Conservation (phyloP, 2,888 invertebrate species). For the Portevinia maculata region DNA sequence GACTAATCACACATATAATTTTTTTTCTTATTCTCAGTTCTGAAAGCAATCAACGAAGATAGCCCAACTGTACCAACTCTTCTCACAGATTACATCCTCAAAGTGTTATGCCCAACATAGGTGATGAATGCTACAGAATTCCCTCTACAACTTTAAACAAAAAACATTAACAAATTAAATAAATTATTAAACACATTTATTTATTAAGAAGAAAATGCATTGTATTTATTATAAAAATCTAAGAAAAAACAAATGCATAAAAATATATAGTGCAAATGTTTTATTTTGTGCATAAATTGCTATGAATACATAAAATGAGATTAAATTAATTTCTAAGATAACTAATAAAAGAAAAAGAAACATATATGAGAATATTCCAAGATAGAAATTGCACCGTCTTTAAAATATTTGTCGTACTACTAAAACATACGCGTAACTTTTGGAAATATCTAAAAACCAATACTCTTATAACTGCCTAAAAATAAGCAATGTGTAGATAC, state of each 20-base stretch:
- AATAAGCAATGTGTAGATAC: conserved; percentile 37
- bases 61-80: conserved; percentile 98
- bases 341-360: neutral
- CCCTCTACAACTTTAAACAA: conserved; percentile 59
- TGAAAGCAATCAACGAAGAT: conserved; percentile 99
- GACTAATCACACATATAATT: conserved; percentile 1
- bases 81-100: conserved; percentile 99
- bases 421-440: neutral
- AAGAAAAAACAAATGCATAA: conserved; percentile 42
- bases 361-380: conserved; percentile 21
- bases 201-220: conserved; percentile 52
- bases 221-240: conserved; percentile 23
- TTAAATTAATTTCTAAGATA: conserved; percentile 20
- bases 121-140: conserved; percentile 66
- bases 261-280: conserved; percentile 30
- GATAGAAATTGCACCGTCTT: conserved; percentile 52
- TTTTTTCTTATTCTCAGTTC: conserved; percentile 86
- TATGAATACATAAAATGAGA: conserved; percentile 28
- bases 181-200: conserved; percentile 63
- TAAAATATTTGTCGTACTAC: conserved; percentile 18
- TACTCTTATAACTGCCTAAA: conserved; percentile 37
- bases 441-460: neutral
- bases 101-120: conserved; percentile 93
- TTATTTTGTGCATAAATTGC: conserved; percentile 31
- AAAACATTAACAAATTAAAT: conserved; percentile 67